phyloP scores from a whole-genome alignment of 2,113 vertebrate genomes.

The Sarotherodon lohbergeri region DNA sequence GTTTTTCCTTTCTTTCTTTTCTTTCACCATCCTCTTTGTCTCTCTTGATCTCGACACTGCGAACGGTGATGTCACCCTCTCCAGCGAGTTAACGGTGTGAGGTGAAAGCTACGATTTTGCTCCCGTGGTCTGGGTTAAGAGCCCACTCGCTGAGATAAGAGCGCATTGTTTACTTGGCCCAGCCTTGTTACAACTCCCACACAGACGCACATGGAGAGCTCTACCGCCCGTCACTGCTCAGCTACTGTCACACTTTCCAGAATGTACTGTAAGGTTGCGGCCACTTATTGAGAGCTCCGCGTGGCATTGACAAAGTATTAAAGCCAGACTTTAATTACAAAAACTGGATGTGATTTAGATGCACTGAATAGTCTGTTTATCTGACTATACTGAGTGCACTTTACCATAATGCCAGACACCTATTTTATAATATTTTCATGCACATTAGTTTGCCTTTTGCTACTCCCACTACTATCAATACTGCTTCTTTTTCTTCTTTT shows the following conservation, averaged over 20 bases:
- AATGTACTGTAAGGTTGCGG: neutral
- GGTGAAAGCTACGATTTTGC: conserved; percentile 31
- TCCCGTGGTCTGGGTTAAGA: conserved; percentile 37
- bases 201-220: conserved; percentile 33
- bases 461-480: neutral
- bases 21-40: neutral
- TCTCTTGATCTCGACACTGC: neutral
- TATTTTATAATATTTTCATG: neutral
- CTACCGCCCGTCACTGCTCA: neutral
- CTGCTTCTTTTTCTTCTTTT: neutral
- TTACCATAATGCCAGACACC: neutral
- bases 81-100: neutral
- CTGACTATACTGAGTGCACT: neutral
- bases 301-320: neutral
- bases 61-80: conserved; percentile 15
- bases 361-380: neutral
- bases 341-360: neutral
- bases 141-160: conserved; percentile 45
- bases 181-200: conserved; percentile 39
- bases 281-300: neutral
- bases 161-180: conserved; percentile 53
- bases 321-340: neutral
- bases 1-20: neutral
- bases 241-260: conserved; percentile 29
- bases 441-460: neutral